A percentile compares a stretch with the other conserved stretches of the same genome.
Evolutionary conservation across 2,797 vertebrate genomes (phyloP).

Genomic region (Peromyscus attwateri): DNA sequence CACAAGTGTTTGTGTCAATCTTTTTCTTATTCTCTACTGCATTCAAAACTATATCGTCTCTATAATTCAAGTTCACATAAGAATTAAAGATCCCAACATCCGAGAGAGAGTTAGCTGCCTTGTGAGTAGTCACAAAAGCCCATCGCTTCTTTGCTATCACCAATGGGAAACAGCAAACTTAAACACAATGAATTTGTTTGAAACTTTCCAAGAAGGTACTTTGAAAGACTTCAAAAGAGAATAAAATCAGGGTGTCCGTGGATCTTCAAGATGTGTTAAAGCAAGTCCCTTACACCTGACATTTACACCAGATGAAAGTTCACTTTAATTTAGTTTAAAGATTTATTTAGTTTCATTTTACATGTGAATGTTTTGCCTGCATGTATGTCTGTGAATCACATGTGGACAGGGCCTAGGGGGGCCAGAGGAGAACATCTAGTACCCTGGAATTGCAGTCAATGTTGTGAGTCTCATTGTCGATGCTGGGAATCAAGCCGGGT

Average conservation of each 20-base stretch:
- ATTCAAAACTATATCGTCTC: not conserved
- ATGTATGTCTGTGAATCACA: too few relatives aligned
- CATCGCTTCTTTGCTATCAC: not conserved
- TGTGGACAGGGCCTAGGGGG: not conserved
- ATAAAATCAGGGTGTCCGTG: not conserved
- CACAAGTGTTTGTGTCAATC: not conserved
- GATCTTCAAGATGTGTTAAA: not conserved
- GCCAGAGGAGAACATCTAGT: not conserved
- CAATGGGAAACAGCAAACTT: not conserved
- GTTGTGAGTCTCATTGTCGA: not conserved
- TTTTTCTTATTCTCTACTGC: not conserved
- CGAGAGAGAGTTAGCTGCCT: not conserved
- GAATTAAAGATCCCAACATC: not conserved
- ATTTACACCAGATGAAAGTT: not conserved
- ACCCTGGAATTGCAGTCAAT: not conserved
- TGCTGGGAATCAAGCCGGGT: not conserved
- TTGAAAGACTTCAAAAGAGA: not conserved
- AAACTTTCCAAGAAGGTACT: not conserved
- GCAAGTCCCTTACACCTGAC: not conserved
- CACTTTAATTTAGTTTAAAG: not conserved
- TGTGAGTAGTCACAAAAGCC: not conserved
- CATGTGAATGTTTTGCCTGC: not conserved
- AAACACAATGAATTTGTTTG: not conserved
- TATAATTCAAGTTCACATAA: not conserved
- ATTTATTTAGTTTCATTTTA: not conserved